Base-by-base conservation (phyloP, 2,888 invertebrate genomes). In the Dicycla oo region DNA sequence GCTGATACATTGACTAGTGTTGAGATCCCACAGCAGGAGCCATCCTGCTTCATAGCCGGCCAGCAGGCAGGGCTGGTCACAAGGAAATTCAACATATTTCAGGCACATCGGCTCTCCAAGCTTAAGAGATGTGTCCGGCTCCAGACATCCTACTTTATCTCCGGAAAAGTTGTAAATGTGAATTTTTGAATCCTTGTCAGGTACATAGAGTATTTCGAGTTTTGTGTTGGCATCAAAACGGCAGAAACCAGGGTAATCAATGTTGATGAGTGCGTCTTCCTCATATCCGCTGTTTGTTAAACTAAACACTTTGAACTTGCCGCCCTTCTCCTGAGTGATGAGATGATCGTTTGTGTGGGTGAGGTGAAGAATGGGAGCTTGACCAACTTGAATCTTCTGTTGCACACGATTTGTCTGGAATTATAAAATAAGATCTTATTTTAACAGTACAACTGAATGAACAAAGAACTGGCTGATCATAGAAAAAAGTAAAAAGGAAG, bases 41-140 rank as follows among this genome's bases (percentile, higher is more conserved):
- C 97, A 97, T 1, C 98, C 98, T 34, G 97, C 97, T 91, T 98
- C 98, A 83, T 98, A 98, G 57, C 97, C 97, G 20, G 97, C 97
- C 65, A 98, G 92, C 34, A 98, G 88, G 87, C 96, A 97, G 6
- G 93, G 90, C 79, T 93, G 94, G 80, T 96, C 96, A 75, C 90
- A 87, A 38, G 96, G 90, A 83, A 95, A 96, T 88, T 96, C 93
- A 75, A 95, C 88, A 86, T 93, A 94, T 86, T 96, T 95, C 82
- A 97, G 91, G 82, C 97, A 97, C 97, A 97, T 97, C 0, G 97
- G 94, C 86, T 97, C 96, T 61, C 97, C 97, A 2, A 97, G 92
- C 85, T 96, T 96, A 34, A 91, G 91, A 73, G 88, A 88, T 84
- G 87, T 83, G 26, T 93, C 93, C 61, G 96, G 95, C 83, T 89